These are phyloP conservation scores for Lucilia sericata DNA, from an alignment of 1,140 invertebrate genomes.

Conservation along the genomic window DNA sequence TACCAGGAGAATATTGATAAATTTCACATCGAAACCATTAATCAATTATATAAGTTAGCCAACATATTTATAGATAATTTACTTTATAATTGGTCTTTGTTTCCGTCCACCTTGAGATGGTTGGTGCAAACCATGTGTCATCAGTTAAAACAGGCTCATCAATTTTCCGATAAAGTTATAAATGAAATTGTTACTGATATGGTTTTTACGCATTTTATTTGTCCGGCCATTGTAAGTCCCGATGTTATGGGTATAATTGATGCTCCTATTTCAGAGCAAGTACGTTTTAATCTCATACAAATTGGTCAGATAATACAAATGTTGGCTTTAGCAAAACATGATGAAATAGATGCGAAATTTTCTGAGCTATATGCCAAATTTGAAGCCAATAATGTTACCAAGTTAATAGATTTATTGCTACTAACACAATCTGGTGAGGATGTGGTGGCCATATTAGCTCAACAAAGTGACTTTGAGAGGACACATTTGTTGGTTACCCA, in stretches of 20 bases:
- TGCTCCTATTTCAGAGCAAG: conserved; percentile 90
- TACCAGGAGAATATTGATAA: conserved; percentile 79
- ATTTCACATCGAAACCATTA: conserved; percentile 84
- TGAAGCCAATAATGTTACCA: conserved; percentile 81
- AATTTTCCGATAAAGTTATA: conserved; percentile 76
- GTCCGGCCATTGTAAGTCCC: conserved; percentile 95
- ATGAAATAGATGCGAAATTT: conserved; percentile 80
- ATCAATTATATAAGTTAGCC: conserved; percentile 82
- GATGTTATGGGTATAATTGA: conserved; percentile 96
- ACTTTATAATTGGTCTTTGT: conserved; percentile 88
- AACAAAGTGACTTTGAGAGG: conserved; percentile 73
- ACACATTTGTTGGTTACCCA: conserved; percentile 78
- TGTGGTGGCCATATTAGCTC: conserved; percentile 71
- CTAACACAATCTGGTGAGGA: conserved; percentile 72
- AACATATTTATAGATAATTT: conserved; percentile 88
- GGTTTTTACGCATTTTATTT: conserved; percentile 94
- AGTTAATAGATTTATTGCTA: conserved; percentile 77
- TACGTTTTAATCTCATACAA: conserved; percentile 93
- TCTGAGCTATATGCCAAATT: conserved; percentile 82
- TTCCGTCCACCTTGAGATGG: conserved; percentile 87
- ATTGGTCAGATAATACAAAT: conserved; percentile 91
- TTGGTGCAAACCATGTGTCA: conserved; percentile 82
- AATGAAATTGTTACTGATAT: conserved; percentile 90
- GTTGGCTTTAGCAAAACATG: conserved; percentile 86
- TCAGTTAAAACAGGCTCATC: conserved; percentile 75